Conservation (phyloP, 2,113 vertebrate species). For the Gallinago media region DNA sequence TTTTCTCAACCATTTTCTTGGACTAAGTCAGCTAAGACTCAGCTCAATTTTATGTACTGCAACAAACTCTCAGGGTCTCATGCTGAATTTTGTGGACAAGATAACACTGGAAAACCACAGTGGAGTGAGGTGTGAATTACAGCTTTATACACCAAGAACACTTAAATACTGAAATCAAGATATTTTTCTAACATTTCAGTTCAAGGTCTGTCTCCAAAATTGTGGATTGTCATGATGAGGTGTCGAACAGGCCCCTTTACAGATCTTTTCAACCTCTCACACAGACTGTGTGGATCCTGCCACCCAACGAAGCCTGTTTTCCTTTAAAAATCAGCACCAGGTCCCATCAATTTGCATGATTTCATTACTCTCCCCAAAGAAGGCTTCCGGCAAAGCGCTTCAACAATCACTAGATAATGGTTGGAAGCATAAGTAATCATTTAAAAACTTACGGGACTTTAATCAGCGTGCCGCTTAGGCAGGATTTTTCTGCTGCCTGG, state of each 20-base stretch:
- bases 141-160: background rate
- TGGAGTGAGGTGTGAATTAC: background rate
- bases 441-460: constrained; percentile 50
- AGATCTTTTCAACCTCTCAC: background rate
- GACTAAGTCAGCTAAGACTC: background rate
- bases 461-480: constrained; percentile 17
- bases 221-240: background rate
- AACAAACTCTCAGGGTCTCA: background rate
- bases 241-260: rapidly evolving
- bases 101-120: background rate
- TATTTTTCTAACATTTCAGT: background rate
- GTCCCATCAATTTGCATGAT: constrained; percentile 24
- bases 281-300: background rate
- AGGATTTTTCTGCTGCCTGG: constrained; percentile 47
- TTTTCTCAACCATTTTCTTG: background rate
- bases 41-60: background rate
- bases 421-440: constrained; percentile 39
- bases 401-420: constrained; percentile 55
- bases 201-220: background rate
- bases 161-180: background rate
- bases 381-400: constrained; percentile 29
- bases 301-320: background rate
- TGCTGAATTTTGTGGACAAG: background rate
- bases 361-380: constrained; percentile 47
- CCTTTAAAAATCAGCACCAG: constrained; percentile 22